Percentiles rank a stretch among this genome's conserved stretches.
Evolutionary conservation across 1,140 invertebrate species (phyloP).

Genomic region (Brachionus manjavacas): DNA sequence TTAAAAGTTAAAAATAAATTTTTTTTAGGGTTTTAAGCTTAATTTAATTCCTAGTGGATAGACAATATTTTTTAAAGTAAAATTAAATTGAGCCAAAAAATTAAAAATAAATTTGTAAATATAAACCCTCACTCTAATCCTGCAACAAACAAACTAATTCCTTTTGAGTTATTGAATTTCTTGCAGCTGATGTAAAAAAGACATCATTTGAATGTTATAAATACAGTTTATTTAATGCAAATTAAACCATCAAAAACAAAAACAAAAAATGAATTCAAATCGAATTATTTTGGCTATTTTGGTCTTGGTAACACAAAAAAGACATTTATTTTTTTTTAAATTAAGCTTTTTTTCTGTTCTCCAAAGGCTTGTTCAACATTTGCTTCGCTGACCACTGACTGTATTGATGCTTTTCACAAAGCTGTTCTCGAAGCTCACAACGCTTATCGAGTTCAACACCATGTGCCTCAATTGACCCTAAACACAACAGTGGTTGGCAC

Average conservation of each 20-base stretch:
- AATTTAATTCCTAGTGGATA: too few species aligned
- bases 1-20: too few species aligned
- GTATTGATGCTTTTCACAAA: background rate
- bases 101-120: too few species aligned
- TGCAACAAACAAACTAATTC: too few species aligned
- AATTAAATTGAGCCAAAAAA: too few species aligned
- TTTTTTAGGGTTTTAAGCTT: too few species aligned
- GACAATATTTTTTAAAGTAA: too few species aligned
- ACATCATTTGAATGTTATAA: too few species aligned
- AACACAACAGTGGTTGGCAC: slow-evolving; percentile 63
- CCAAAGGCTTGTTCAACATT: background rate
- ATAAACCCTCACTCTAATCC: too few species aligned
- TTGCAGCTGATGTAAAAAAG: too few species aligned
- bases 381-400: background rate
- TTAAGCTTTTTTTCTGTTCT: background rate
- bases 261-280: background rate
- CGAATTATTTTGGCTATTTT: background rate
- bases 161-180: too few species aligned
- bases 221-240: too few species aligned
- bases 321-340: background rate
- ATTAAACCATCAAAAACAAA: background rate
- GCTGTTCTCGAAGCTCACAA: slow-evolving; percentile 65
- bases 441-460: slow-evolving; percentile 69
- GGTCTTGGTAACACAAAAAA: background rate
- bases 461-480: slow-evolving; percentile 65